A percentile compares a stretch with the other conserved stretches of the same genome.
phyloP scores from a whole-genome alignment of 2,113 vertebrate species.

The Acanthisitta chloris region DNA sequence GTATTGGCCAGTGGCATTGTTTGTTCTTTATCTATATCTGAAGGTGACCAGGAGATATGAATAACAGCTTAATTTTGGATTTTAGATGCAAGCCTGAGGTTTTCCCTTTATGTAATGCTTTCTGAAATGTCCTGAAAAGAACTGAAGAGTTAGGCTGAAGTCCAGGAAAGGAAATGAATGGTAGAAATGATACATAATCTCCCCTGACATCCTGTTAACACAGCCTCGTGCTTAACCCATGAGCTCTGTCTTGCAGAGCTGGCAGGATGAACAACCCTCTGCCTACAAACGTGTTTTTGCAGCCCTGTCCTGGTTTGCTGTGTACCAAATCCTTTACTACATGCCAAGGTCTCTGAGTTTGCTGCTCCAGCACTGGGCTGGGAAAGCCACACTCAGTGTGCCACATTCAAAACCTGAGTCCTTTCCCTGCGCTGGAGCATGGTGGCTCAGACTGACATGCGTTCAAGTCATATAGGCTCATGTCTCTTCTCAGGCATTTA shows the following conservation, averaged over 20 bases:
- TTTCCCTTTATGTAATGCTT: conserved; percentile 58
- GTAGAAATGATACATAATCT: conserved; percentile 60
- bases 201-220: conserved; percentile 52
- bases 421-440: fast-evolving
- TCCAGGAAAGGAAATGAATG: conserved; percentile 62
- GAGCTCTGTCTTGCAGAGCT: conserved; percentile 13
- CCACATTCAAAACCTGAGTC: fast-evolving
- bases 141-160: conserved; percentile 59
- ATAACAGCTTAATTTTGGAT: conserved; percentile 19
- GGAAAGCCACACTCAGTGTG: fast-evolving
- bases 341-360: not conserved
- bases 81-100: conserved; percentile 46
- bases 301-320: not conserved
- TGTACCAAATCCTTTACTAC: not conserved
- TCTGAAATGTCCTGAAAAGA: conserved; percentile 63
- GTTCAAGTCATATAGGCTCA: not conserved
- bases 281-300: not conserved
- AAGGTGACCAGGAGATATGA: conserved; percentile 24
- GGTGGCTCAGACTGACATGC: not conserved
- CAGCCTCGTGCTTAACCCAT: not conserved
- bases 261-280: not conserved
- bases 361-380: not conserved
- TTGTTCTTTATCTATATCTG: not conserved
- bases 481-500: not conserved
- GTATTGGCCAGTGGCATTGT: not conserved